Conservation (phyloP, 1,140 invertebrate genomes). For the Drosophila seguyi region DNA sequence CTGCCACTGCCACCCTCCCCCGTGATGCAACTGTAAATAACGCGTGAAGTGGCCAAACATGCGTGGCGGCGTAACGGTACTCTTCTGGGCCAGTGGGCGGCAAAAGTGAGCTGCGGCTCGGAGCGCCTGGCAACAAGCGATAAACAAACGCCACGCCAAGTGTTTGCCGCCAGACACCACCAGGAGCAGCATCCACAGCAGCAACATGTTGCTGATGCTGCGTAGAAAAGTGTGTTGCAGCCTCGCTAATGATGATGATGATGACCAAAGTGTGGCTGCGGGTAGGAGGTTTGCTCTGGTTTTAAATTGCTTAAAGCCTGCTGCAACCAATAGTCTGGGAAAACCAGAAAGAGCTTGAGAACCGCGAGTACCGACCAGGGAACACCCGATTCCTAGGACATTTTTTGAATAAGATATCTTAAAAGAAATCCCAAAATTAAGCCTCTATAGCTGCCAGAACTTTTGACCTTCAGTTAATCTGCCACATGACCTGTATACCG, state of each 20-base stretch:
- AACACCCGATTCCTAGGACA: neutral
- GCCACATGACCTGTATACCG: constrained; percentile 2
- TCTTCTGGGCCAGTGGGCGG: constrained; percentile 71
- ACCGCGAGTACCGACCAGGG: neutral
- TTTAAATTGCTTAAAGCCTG: constrained; percentile 15
- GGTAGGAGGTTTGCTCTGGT: constrained; percentile 46
- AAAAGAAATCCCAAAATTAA: neutral
- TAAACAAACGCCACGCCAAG: constrained; percentile 78
- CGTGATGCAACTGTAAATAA: constrained; percentile 76
- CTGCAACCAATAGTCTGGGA: constrained; percentile 12
- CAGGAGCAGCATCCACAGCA: constrained; percentile 13
- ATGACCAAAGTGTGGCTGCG: constrained; percentile 41
- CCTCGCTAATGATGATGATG: constrained; percentile 62
- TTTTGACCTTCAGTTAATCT: neutral
- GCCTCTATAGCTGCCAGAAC: neutral
- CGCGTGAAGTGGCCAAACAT: constrained; percentile 81
- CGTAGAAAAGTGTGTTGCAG: constrained; percentile 61
- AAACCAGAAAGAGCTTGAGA: neutral
- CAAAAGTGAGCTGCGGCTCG: constrained; percentile 52
- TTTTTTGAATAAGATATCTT: too few relatives aligned
- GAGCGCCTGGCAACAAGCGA: constrained; percentile 80
- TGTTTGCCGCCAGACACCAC: constrained; percentile 77
- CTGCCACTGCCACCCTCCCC: constrained; percentile 51
- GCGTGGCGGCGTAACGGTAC: constrained; percentile 78
- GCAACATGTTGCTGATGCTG: constrained; percentile 75